These are phyloP conservation scores for Odobenus rosmarus DNA, from an alignment of 2,113 vertebrate genomes.

Conservation along the genomic window DNA sequence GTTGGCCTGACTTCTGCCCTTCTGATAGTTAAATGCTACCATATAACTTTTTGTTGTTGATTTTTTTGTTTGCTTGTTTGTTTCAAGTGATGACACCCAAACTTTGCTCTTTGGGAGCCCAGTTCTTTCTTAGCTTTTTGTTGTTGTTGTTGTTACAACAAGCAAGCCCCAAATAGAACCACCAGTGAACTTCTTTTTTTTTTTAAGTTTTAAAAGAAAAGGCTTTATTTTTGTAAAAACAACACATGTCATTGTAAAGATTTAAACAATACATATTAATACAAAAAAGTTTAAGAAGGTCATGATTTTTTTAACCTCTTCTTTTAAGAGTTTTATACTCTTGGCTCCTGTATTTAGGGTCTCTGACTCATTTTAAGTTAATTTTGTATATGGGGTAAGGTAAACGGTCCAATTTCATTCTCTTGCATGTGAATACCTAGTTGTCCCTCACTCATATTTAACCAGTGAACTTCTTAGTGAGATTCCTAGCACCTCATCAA, in stretches of 20 bases:
- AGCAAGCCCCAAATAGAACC: background rate
- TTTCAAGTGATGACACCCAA: background rate
- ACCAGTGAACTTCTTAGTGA: background rate
- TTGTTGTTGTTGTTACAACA: background rate
- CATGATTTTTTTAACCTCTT: background rate
- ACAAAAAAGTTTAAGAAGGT: background rate
- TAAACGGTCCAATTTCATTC: background rate
- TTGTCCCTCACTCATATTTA: background rate
- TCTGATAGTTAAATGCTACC: background rate
- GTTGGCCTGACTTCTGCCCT: background rate
- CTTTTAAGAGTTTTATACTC: background rate
- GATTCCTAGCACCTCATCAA: background rate
- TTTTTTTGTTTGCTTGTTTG: background rate
- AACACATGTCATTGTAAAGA: background rate
- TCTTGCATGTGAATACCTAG: background rate
- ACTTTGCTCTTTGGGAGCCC: background rate
- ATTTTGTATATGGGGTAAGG: background rate
- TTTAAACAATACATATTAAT: background rate
- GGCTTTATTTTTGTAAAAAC: background rate
- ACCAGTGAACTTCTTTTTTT: background rate
- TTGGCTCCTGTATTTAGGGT: slow-evolving; percentile 23
- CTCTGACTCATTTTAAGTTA: background rate
- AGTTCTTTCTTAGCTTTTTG: background rate
- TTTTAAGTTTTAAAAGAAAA: background rate
- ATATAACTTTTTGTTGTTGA: background rate